Conservation (phyloP, 1,140 invertebrate genomes). For the Nasonia vitripennis region DNA sequence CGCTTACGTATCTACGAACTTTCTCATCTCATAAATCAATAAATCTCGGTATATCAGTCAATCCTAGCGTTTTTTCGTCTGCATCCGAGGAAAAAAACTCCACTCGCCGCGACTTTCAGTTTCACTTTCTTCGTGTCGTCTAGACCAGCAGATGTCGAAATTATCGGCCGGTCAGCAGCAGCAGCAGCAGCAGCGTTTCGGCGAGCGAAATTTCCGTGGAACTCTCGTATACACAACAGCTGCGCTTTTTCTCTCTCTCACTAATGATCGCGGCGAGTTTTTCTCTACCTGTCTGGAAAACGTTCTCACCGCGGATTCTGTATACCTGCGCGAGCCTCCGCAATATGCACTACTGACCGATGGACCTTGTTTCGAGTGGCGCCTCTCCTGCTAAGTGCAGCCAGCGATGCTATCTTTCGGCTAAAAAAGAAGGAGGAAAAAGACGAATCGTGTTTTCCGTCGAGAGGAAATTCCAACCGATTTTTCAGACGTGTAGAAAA, state of each 20-base stretch:
- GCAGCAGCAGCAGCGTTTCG: neutral
- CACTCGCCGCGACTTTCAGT: neutral
- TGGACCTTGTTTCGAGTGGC: neutral
- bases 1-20: neutral
- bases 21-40: neutral
- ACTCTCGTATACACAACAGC: neutral
- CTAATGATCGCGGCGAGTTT: neutral
- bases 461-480: neutral
- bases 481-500: neutral
- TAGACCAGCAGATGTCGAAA: neutral
- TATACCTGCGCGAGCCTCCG: too few relatives aligned
- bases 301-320: too few relatives aligned
- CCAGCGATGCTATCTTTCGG: neutral
- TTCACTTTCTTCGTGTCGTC: slow-evolving; percentile 6
- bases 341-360: neutral
- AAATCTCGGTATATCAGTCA: neutral
- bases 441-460: too few relatives aligned
- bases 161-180: neutral
- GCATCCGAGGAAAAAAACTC: neutral
- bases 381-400: too few relatives aligned
- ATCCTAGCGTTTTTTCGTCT: neutral
- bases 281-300: neutral
- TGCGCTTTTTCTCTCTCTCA: neutral
- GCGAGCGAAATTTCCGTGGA: neutral
- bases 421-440: neutral